Percentiles rank a stretch among this genome's conserved stretches.
These are phyloP conservation scores for Pinctada fucata DNA, from an alignment of 2,888 invertebrate genomes.

Conservation along the genomic window DNA sequence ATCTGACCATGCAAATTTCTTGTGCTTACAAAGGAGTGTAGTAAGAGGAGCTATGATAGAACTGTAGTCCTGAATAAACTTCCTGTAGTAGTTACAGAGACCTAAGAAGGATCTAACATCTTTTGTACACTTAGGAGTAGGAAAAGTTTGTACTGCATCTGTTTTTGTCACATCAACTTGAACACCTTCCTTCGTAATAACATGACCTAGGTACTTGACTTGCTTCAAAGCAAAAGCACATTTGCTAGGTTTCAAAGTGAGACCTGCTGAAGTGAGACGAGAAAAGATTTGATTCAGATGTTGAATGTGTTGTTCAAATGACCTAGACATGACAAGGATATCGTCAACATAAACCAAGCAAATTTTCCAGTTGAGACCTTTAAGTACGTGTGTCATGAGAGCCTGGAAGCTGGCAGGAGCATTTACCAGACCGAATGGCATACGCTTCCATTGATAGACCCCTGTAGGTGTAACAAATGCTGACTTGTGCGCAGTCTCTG, in stretches of 20 bases:
- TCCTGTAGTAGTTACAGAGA: too few species aligned
- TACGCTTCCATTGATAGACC: too few species aligned
- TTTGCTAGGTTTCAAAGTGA: conserved; percentile 41
- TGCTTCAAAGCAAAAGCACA: conserved; percentile 33
- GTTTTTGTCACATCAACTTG: conserved; percentile 33
- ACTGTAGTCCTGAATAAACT: too few species aligned
- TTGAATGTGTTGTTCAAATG: conserved; percentile 35
- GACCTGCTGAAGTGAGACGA: conserved; percentile 27
- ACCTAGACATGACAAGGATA: conserved; percentile 29
- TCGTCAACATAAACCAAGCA: conserved; percentile 44
- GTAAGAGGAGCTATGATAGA: too few species aligned
- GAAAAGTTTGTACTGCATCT: conserved; percentile 27
- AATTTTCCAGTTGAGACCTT: conserved; percentile 38
- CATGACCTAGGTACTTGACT: conserved; percentile 43
- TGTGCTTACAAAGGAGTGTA: conserved; percentile 30
- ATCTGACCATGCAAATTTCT: too few species aligned
- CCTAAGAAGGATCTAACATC: too few species aligned
- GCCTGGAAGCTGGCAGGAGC: conserved; percentile 27
- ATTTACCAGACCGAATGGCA: too few species aligned
- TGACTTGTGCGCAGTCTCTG: conserved; percentile 19
- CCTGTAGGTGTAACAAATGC: conserved; percentile 34
- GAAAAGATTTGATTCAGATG: conserved; percentile 39
- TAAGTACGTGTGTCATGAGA: too few species aligned
- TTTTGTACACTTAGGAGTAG: conserved; percentile 21
- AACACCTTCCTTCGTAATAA: conserved; percentile 37